Conservation (phyloP, 2,888 invertebrate genomes). For the Athrips mouffetella region DNA sequence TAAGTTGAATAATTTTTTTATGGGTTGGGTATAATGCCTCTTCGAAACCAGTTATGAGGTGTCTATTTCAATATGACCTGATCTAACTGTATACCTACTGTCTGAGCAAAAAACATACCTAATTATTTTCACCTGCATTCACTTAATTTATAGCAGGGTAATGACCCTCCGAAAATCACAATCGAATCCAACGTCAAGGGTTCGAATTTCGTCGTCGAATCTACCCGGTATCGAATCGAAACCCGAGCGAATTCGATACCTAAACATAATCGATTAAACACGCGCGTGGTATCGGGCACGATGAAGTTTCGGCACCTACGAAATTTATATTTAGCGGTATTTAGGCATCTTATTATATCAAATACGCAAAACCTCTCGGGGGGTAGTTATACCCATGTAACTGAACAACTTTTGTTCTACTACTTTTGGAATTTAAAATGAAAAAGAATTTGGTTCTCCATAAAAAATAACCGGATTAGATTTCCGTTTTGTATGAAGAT, state of each 20-base stretch:
- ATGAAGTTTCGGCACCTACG: constrained; percentile 38
- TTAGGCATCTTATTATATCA: not conserved
- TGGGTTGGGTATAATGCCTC: constrained; percentile 53
- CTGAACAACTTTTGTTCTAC: no score
- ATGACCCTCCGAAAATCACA: constrained; percentile 14
- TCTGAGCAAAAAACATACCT: no score
- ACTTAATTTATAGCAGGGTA: not conserved
- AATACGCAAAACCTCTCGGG: not conserved
- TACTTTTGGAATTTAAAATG: no score
- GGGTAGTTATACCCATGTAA: no score
- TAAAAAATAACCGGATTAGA: no score
- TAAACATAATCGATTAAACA: constrained; percentile 72
- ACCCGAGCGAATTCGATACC: constrained; percentile 55
- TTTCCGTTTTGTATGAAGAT: no score
- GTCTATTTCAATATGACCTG: not conserved
- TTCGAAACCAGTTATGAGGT: constrained; percentile 30
- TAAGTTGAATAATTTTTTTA: constrained; percentile 53
- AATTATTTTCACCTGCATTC: not conserved
- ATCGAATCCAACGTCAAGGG: constrained; percentile 18
- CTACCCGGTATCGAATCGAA: constrained; percentile 24
- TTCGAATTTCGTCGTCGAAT: constrained; percentile 36
- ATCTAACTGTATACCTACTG: no score
- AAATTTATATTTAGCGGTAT: constrained; percentile 26
- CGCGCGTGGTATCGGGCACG: constrained; percentile 57
- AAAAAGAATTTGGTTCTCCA: no score